Evolutionary conservation across 2,113 vertebrate genomes (phyloP).

Genomic region (Pycnonotus jocosus): DNA sequence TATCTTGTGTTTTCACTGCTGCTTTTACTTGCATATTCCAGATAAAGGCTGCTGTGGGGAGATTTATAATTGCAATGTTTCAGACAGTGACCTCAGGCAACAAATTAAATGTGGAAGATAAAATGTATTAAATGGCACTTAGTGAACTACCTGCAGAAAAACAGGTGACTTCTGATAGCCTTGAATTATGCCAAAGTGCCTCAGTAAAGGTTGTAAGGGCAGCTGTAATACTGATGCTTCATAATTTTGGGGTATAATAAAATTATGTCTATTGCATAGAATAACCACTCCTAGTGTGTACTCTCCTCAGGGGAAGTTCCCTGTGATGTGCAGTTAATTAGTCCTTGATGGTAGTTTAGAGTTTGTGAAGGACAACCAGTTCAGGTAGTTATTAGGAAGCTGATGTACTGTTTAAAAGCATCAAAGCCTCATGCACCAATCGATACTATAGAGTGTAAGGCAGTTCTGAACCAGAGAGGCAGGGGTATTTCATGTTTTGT

Average conservation of each 20-base stretch:
- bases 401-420: neutral
- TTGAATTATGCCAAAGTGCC: neutral
- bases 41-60: neutral
- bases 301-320: neutral
- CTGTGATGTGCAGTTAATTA: neutral
- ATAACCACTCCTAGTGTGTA: neutral
- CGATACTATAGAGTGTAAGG: neutral
- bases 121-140: neutral
- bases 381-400: neutral
- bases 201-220: neutral
- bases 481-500: neutral
- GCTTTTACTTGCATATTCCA: neutral
- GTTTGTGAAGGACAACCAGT: neutral
- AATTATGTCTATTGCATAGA: neutral
- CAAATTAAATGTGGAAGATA: neutral
- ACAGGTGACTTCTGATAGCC: neutral
- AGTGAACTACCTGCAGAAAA: neutral
- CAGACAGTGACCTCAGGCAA: neutral
- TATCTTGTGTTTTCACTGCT: neutral
- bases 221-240: neutral
- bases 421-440: neutral
- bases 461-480: neutral
- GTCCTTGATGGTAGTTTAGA: neutral
- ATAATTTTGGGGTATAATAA: neutral
- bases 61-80: neutral